Evolutionary conservation across 2,888 invertebrate species (phyloP).

Genomic region (Pyrgus malvae): DNA sequence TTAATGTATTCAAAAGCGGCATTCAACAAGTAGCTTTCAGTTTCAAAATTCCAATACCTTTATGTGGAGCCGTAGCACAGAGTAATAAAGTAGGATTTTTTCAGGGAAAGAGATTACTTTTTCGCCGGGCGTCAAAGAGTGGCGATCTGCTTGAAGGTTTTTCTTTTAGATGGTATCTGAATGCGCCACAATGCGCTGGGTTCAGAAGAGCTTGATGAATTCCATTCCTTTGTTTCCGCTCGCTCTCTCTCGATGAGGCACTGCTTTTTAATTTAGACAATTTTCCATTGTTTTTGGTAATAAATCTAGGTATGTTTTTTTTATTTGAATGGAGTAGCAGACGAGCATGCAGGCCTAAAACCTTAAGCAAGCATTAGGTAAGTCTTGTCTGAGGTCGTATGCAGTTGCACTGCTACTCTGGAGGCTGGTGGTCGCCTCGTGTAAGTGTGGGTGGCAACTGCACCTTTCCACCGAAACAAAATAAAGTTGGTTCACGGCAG

Average conservation of each 20-base stretch:
- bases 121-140: constrained; percentile 73
- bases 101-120: constrained; percentile 61
- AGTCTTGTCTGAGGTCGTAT: too few relatives aligned
- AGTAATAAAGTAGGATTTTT: constrained; percentile 69
- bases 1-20: constrained; percentile 64
- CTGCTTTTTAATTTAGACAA: constrained; percentile 80
- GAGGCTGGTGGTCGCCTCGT: too few relatives aligned
- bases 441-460: too few relatives aligned
- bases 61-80: constrained; percentile 53
- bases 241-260: constrained; percentile 74
- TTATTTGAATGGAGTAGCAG: too few relatives aligned
- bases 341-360: too few relatives aligned
- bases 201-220: constrained; percentile 81
- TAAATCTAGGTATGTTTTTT: constrained; percentile 72
- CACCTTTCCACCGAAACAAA: too few relatives aligned
- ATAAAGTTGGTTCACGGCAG: too few relatives aligned
- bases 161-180: constrained; percentile 72
- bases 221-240: constrained; percentile 75
- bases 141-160: constrained; percentile 71
- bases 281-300: constrained; percentile 70
- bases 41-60: constrained; percentile 61
- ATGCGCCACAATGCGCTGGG: constrained; percentile 70
- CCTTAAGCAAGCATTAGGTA: too few relatives aligned
- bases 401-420: too few relatives aligned
- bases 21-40: constrained; percentile 67